phyloP scores from a whole-genome alignment of 2,888 invertebrate species.

The Drosophila fungiperda region DNA sequence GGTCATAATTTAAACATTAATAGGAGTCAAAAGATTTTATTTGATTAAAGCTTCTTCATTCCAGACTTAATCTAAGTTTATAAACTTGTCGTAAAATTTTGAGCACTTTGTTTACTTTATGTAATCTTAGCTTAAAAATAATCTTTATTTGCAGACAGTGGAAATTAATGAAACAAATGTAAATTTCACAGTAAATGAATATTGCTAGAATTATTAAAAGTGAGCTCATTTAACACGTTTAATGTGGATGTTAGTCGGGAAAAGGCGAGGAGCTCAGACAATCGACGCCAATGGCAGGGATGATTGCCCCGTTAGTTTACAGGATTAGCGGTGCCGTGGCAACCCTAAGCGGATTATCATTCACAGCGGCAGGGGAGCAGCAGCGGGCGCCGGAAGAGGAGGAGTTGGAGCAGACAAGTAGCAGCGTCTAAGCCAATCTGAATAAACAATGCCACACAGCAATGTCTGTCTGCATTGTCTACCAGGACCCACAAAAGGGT shows the following conservation, averaged over 20 bases:
- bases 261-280: constrained; percentile 11
- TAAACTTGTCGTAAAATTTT: not conserved
- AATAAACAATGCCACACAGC: constrained; percentile 27
- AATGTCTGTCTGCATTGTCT: constrained; percentile 13
- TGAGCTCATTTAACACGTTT: constrained; percentile 67
- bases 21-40: not conserved
- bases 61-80: not conserved
- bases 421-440: constrained; percentile 12
- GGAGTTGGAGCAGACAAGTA: not conserved
- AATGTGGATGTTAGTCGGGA: constrained; percentile 54
- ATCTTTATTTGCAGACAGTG: not conserved
- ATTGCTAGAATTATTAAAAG: constrained; percentile 45
- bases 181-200: constrained; percentile 64
- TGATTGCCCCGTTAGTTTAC: constrained; percentile 61
- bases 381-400: not conserved
- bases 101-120: not conserved
- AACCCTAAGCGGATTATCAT: constrained; percentile 72
- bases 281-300: constrained; percentile 31
- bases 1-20: not conserved
- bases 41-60: not conserved
- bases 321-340: constrained; percentile 67
- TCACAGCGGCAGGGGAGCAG: constrained; percentile 2
- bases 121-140: not conserved
- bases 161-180: constrained; percentile 27
- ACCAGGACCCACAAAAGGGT: constrained; percentile 28